Evolutionary conservation across 2,797 vertebrate species (phyloP).

Genomic region (Rhabdophis nuchalis): DNA sequence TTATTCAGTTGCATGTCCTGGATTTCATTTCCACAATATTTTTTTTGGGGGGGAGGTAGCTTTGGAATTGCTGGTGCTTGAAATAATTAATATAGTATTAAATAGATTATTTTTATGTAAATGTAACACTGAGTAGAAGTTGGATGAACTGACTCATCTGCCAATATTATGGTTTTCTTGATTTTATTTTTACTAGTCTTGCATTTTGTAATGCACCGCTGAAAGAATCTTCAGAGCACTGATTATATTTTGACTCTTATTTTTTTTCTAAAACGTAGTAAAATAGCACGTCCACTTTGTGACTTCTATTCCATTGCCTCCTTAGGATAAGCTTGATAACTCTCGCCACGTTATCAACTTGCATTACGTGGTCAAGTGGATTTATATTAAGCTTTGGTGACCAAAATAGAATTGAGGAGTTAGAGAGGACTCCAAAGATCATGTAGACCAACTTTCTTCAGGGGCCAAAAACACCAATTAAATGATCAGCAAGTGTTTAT

Average conservation of each 20-base stretch:
- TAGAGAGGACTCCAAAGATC: not conserved
- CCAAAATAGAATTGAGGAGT: not conserved
- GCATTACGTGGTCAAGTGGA: not conserved
- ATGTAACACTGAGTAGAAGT: not conserved
- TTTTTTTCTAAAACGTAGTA: conserved; percentile 25
- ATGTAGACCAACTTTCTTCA: not conserved
- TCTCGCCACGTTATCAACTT: not conserved
- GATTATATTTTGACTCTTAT: conserved; percentile 12
- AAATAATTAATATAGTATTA: conserved; percentile 54
- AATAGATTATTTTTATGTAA: not conserved
- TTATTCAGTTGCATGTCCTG: conserved; percentile 54
- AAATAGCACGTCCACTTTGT: not conserved
- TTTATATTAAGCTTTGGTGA: conserved; percentile 1
- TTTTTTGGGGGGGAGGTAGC: conserved; percentile 75
- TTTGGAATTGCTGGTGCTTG: conserved; percentile 56
- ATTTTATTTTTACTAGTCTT: conserved; percentile 32
- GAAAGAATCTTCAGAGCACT: conserved; percentile 23
- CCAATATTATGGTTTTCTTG: not conserved
- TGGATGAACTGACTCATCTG: conserved; percentile 12
- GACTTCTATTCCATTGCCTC: not conserved
- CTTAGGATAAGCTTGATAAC: not conserved
- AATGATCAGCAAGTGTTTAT: not conserved
- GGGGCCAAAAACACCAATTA: not conserved
- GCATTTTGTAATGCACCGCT: conserved; percentile 26
- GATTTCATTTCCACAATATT: conserved; percentile 35